Evolutionary conservation across 2,113 vertebrate genomes (phyloP).

Genomic region (Piaya cayana): DNA sequence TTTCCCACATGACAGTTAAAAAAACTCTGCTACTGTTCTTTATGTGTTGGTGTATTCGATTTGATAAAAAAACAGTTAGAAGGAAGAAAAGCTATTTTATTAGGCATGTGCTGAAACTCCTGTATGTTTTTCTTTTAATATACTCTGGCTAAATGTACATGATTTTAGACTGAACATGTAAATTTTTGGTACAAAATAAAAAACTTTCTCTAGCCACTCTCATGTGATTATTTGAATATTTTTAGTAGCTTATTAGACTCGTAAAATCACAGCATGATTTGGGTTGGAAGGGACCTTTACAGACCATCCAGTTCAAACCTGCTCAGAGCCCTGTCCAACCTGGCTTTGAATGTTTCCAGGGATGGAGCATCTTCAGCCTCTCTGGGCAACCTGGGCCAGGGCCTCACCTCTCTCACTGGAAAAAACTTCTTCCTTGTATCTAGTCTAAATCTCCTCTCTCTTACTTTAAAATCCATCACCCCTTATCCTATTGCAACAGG

Average conservation of each 20-base stretch:
- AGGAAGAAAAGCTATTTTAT: slow-evolving; percentile 41
- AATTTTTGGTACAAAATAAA: slow-evolving; percentile 69
- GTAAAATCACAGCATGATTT: background rate
- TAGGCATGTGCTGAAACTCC: background rate
- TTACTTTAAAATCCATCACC: no score
- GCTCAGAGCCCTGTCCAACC: no score
- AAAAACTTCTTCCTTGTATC: no score
- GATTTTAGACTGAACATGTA: slow-evolving; percentile 64
- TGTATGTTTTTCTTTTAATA: slow-evolving; percentile 51
- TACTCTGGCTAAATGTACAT: slow-evolving; percentile 25
- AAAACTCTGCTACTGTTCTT: background rate
- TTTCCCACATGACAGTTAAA: background rate
- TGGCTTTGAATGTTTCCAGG: no score
- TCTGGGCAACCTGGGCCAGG: no score
- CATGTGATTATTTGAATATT: background rate
- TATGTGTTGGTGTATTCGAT: background rate
- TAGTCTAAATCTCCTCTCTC: no score
- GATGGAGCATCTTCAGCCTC: no score
- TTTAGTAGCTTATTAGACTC: background rate
- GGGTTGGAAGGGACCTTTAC: background rate
- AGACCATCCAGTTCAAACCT: background rate
- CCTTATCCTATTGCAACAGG: no score
- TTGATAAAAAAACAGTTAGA: background rate
- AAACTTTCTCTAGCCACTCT: background rate
- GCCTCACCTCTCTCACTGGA: no score